These are phyloP conservation scores for Hippoglossus stenolepis DNA, from an alignment of 2,113 vertebrate species.

Conservation along the genomic window DNA sequence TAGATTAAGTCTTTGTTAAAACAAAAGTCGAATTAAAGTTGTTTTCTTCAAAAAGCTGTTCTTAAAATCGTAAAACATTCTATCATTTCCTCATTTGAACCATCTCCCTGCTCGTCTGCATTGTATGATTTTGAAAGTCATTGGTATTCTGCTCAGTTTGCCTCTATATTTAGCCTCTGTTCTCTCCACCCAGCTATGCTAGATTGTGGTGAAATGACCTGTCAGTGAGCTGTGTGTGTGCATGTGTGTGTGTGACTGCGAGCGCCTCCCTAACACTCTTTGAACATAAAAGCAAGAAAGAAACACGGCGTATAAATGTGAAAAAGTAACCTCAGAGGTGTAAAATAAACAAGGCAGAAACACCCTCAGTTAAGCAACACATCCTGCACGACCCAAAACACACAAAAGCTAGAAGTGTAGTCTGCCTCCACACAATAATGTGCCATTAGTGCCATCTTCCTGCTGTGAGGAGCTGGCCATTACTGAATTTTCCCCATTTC, in stretches of 20 bases:
- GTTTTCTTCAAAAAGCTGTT: not conserved
- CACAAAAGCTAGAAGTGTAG: not conserved
- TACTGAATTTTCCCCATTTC: not conserved
- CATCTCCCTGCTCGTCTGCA: constrained; percentile 6
- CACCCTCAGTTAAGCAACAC: not conserved
- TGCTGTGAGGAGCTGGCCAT: constrained; percentile 6
- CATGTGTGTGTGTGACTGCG: not conserved
- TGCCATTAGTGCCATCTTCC: not conserved
- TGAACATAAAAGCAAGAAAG: constrained; percentile 38
- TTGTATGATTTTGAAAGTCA: constrained; percentile 48
- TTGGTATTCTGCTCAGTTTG: constrained; percentile 58
- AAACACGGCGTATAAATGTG: constrained; percentile 17
- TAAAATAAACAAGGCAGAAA: constrained; percentile 28
- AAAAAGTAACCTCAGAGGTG: constrained; percentile 7
- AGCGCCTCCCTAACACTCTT: not conserved
- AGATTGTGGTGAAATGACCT: constrained; percentile 64
- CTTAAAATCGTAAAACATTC: constrained; percentile 2
- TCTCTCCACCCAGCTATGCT: constrained; percentile 45
- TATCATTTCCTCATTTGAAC: constrained; percentile 22
- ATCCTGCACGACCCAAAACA: not conserved
- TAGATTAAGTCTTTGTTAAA: not conserved
- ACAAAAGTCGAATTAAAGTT: not conserved
- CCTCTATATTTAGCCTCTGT: constrained; percentile 58
- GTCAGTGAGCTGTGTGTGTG: constrained; percentile 36
- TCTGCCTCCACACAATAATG: not conserved